Evolutionary conservation across 2,888 invertebrate genomes (phyloP).

Genomic region (Ctena decussata): DNA sequence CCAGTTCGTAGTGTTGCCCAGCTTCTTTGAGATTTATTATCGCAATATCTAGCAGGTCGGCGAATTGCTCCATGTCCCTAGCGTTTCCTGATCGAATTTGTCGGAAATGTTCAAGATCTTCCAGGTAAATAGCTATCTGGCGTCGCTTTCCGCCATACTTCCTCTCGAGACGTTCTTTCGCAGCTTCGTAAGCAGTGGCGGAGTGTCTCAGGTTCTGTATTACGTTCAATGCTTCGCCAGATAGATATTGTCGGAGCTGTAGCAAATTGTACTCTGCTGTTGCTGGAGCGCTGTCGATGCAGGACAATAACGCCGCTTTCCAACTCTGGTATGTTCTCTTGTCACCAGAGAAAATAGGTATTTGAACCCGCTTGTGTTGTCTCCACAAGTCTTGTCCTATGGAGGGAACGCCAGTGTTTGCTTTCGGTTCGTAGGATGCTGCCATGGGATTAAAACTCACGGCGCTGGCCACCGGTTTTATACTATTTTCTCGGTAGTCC

Average conservation of each 20-base stretch:
- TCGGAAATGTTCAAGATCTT: conserved; percentile 6
- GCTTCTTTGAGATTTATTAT: conserved; percentile 17
- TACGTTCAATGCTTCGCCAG: too few species aligned
- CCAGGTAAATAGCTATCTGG: not conserved
- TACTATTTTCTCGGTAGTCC: not conserved
- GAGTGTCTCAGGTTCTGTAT: conserved; percentile 38
- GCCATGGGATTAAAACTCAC: not conserved
- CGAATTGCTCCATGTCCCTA: conserved; percentile 13
- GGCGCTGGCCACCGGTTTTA: not conserved
- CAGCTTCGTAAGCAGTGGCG: conserved; percentile 5
- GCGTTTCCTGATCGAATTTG: conserved; percentile 11
- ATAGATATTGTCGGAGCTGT: conserved; percentile 29
- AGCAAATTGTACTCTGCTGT: conserved; percentile 17
- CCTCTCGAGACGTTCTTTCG: conserved; percentile 31
- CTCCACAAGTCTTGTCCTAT: conserved; percentile 5
- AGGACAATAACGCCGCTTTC: conserved; percentile 9
- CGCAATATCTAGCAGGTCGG: conserved; percentile 17
- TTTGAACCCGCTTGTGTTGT: conserved; percentile 26
- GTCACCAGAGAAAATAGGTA: conserved; percentile 18
- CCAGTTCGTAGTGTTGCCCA: not conserved
- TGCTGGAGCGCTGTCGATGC: conserved; percentile 26
- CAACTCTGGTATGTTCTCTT: conserved; percentile 16
- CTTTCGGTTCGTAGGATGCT: not conserved
- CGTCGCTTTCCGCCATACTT: conserved; percentile 24
- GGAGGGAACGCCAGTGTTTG: not conserved